These are phyloP conservation scores for Lasiurus borealis DNA, from an alignment of 2,113 vertebrate species.

Conservation along the genomic window DNA sequence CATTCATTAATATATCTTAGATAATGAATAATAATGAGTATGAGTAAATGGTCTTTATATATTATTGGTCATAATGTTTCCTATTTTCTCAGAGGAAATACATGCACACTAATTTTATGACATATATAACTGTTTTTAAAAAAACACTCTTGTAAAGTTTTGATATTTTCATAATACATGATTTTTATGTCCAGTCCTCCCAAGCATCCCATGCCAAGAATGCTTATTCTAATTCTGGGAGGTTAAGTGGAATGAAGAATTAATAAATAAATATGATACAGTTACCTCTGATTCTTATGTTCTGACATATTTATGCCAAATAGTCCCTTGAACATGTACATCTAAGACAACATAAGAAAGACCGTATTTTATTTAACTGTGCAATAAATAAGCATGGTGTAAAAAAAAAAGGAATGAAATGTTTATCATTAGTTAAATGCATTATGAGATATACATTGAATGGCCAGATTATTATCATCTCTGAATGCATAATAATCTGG, in stretches of 20 bases:
- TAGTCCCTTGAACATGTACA: not conserved
- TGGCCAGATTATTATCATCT: too few relatives aligned
- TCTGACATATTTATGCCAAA: not conserved
- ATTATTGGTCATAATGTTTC: conserved; percentile 9
- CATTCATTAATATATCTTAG: not conserved
- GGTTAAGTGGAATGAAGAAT: not conserved
- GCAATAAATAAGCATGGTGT: not conserved
- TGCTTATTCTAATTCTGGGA: not conserved
- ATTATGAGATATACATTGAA: not conserved
- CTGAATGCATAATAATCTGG: too few relatives aligned
- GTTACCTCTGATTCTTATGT: not conserved
- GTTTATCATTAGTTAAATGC: not conserved
- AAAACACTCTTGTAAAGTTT: not conserved
- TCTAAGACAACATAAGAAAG: not conserved
- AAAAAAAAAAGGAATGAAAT: not conserved
- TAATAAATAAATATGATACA: not conserved
- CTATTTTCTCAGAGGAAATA: not conserved
- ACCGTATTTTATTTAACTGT: not conserved
- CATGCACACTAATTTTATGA: not conserved
- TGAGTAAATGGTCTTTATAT: not conserved
- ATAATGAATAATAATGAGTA: conserved; percentile 35
- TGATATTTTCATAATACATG: not conserved
- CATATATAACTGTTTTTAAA: not conserved
- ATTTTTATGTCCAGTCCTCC: not conserved
- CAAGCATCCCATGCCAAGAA: not conserved